Conservation (phyloP, 2,888 invertebrate genomes). For the Acanthosepion pharaonis region DNA sequence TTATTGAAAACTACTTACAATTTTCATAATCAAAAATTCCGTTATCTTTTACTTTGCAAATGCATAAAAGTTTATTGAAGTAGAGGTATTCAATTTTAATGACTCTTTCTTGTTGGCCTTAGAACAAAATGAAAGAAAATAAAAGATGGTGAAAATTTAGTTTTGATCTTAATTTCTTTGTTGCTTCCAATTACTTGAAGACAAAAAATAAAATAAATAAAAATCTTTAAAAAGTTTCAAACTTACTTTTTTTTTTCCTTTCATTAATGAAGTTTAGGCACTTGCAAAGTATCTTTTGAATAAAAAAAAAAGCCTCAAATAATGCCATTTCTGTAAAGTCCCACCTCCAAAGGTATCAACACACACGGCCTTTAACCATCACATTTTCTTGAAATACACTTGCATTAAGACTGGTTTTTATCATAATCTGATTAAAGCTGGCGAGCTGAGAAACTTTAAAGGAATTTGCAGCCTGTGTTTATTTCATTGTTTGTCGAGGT, state of each 20-base stretch:
- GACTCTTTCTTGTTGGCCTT: not conserved
- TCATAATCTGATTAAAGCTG: constrained; percentile 33
- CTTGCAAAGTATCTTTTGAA: not conserved
- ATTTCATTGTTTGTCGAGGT: constrained; percentile 11
- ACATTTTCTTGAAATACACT: not conserved
- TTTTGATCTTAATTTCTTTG: not conserved
- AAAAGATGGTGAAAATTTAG: not conserved
- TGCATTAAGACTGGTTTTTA: constrained; percentile 9
- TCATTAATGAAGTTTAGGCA: constrained; percentile 9
- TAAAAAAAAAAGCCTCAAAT: not conserved
- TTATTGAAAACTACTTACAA: not conserved
- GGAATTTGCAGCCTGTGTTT: not conserved
- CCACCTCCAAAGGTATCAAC: constrained; percentile 21
- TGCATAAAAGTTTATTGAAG: not conserved
- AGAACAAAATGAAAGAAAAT: not conserved
- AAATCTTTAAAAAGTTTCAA: constrained; percentile 4
- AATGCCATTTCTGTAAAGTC: constrained; percentile 9
- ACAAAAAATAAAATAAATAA: not conserved
- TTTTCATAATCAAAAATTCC: not conserved
- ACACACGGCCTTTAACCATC: constrained; percentile 11
- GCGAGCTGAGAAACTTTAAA: constrained; percentile 21
- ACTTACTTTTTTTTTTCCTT: not conserved
- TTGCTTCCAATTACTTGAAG: constrained; percentile 20
- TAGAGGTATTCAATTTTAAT: not conserved
- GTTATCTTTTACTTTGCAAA: not conserved